Percentiles rank a stretch among this genome's conserved stretches.
Evolutionary conservation across 2,888 invertebrate species (phyloP).

Genomic region (Caenorhabditis sp.): DNA sequence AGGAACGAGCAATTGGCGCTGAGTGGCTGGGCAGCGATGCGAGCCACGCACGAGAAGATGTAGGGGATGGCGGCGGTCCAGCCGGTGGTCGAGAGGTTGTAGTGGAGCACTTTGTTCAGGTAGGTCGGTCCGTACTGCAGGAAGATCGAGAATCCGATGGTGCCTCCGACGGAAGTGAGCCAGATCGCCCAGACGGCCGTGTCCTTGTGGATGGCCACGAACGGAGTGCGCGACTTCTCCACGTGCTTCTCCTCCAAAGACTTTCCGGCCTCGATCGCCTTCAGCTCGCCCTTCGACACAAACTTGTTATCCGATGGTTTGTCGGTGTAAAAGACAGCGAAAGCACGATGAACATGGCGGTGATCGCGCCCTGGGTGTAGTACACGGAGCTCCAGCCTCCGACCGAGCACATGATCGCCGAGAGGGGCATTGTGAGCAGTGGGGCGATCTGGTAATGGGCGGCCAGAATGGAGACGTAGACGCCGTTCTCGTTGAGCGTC

Average conservation of each 20-base stretch:
- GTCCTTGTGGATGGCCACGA: conserved; percentile 50
- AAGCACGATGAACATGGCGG: conserved; percentile 43
- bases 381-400: conserved; percentile 62
- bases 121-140: conserved; percentile 61
- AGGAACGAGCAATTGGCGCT: conserved; percentile 57
- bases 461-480: conserved; percentile 59
- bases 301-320: conserved; percentile 43
- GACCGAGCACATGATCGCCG: conserved; percentile 55
- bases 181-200: conserved; percentile 58
- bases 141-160: conserved; percentile 62
- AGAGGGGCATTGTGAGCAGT: conserved; percentile 63
- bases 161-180: conserved; percentile 59
- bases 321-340: conserved; percentile 60
- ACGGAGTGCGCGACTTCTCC: conserved; percentile 56
- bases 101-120: conserved; percentile 60
- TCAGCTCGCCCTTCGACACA: conserved; percentile 40
- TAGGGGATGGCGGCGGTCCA: conserved; percentile 62
- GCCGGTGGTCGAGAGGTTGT: conserved; percentile 57
- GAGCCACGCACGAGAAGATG: conserved; percentile 57
- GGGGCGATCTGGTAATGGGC: conserved; percentile 63
- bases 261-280: conserved; percentile 53
- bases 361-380: conserved; percentile 59
- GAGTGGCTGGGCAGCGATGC: conserved; percentile 58
- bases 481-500: conserved; percentile 58
- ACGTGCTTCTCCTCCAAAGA: conserved; percentile 59